phyloP scores from a whole-genome alignment of 2,113 vertebrate species.

The Nettapus auritus region DNA sequence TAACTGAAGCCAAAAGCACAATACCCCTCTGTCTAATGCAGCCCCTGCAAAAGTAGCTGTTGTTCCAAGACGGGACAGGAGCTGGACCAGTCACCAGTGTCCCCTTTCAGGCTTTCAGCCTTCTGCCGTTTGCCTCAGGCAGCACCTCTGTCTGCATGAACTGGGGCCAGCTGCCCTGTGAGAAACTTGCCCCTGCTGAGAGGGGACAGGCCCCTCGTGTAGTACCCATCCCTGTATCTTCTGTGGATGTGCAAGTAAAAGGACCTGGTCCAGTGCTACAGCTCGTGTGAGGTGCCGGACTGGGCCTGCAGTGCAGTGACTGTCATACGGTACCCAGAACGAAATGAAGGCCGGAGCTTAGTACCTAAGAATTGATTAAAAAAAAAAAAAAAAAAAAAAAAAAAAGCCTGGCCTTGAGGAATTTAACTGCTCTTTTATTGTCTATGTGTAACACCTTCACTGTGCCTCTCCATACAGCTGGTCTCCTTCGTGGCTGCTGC shows the following conservation, averaged over 20 bases:
- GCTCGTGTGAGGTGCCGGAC: no score
- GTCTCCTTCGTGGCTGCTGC: background rate
- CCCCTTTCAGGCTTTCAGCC: no score
- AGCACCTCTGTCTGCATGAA: background rate
- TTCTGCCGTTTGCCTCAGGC: no score
- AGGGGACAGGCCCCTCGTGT: no score
- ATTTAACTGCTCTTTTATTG: no score
- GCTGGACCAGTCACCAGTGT: background rate
- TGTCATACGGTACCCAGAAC: no score
- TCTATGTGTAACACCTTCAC: accelerated
- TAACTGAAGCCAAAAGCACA: background rate
- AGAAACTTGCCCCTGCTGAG: no score
- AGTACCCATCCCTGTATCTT: accelerated
- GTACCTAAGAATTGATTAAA: no score
- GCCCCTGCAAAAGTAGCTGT: background rate
- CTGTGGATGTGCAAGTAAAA: no score
- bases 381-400: no score
- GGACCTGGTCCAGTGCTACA: background rate
- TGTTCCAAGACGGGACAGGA: background rate
- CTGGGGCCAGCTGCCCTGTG: background rate
- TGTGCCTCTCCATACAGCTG: background rate
- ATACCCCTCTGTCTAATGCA: background rate
- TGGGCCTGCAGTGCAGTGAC: background rate
- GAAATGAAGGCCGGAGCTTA: no score
- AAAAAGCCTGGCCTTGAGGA: no score